Base-by-base conservation (phyloP, 35 echinoderm and acorn worm species). In the Ophiothrix spiculata region DNA sequence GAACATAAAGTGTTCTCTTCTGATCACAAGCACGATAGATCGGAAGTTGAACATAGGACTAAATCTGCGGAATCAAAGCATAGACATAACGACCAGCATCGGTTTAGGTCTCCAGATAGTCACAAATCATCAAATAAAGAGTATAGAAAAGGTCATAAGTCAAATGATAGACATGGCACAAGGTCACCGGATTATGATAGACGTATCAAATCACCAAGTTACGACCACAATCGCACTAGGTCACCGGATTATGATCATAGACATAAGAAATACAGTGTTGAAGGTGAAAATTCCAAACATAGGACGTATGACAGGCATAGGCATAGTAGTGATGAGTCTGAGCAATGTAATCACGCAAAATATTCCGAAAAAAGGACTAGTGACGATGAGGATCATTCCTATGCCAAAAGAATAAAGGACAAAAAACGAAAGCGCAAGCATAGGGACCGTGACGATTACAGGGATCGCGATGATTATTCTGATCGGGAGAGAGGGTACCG, bases 361-460 rank as follows among this genome's bases (percentile, higher is more conserved):
- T 38, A 45, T 36, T 37, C 32, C 74, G 56, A 33, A 13, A 39
- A 37, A 37, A 38, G 60, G 31, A 37, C 56, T 39, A 37, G 33
- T 11, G 64, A 74, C 32, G 82, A 84, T 14, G 37, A 56, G 32
- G 82, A 84, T 29, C 56, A 84, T 19, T 39, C 63, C 0, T 39
- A 37, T 84, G 82, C 46, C 0, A 84, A 84, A 39, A 25, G 63
- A 29, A 38, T 69, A 0, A 80, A 81, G 38, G 60, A 80, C 34
- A 74, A 82, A 64, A 89, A 74, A 32, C 46, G 39, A 32, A 89
- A 82, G 74, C 77, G 31, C 29, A 82, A 74, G 39, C 60, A 89
- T 37, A 49, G 80, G 0, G 78, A 75, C 13, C 10, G 49, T 16
- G 64, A 82, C 3, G 36, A 41, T 13, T 64, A 75, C 31, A 38